These are phyloP conservation scores for Heloderma charlesbogerti DNA, from an alignment of 2,113 vertebrate species.

Conservation along the genomic window DNA sequence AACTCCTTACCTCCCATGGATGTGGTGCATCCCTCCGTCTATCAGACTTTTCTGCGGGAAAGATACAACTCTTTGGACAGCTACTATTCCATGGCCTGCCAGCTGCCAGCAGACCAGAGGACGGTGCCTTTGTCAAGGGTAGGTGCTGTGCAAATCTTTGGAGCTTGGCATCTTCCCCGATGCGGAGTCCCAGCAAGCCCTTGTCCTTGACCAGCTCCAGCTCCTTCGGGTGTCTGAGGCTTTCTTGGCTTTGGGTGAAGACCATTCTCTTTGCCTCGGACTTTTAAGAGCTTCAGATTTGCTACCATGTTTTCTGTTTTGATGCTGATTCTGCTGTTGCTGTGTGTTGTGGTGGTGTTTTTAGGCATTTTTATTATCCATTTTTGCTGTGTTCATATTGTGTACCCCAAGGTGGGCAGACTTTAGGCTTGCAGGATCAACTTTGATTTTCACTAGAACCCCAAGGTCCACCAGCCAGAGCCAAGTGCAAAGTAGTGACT, in stretches of 20 bases:
- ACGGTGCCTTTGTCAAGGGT: slow-evolving; percentile 89
- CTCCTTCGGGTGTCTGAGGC: not conserved
- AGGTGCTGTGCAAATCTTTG: slow-evolving; percentile 24
- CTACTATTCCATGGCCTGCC: slow-evolving; percentile 89
- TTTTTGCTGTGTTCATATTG: not conserved
- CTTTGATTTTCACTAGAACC: too few relatives aligned
- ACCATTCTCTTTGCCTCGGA: too few relatives aligned
- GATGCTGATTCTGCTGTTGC: not conserved
- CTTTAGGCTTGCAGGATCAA: too few relatives aligned
- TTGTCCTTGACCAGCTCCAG: not conserved
- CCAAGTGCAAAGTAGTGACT: too few relatives aligned
- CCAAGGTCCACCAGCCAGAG: too few relatives aligned
- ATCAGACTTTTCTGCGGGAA: slow-evolving; percentile 91
- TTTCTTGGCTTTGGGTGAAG: too few relatives aligned
- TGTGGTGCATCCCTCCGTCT: slow-evolving; percentile 92
- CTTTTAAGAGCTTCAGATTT: not conserved
- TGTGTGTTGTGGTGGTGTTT: not conserved
- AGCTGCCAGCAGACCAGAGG: slow-evolving; percentile 85
- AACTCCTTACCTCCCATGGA: slow-evolving; percentile 96
- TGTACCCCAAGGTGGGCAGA: not conserved
- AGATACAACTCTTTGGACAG: slow-evolving; percentile 95
- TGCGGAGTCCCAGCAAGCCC: too few relatives aligned
- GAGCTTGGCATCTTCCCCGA: fast-evolving
- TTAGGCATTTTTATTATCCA: not conserved
- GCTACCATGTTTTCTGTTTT: not conserved